Base-by-base conservation (phyloP, 2,888 invertebrate genomes). In the Polydrusus pterygomalis region DNA sequence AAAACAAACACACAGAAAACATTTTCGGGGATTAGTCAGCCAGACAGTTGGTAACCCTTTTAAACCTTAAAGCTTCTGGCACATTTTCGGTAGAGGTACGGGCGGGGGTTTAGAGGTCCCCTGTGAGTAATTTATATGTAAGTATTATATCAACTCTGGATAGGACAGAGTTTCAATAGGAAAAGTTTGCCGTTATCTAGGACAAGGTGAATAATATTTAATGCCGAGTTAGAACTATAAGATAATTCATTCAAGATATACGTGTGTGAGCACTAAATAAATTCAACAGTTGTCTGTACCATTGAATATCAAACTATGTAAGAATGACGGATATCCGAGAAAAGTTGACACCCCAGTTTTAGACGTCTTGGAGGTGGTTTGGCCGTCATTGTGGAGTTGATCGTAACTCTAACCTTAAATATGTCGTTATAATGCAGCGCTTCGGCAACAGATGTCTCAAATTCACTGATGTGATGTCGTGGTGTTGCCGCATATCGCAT, bases 11-110 rank as follows among this genome's bases (percentile, higher is more conserved):
- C 58, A 60, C 38, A 60, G 58, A 60, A 60, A 60, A 60, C 58
- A 60, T 60, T 60, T 60, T 60, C 38, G 58, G 58, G 58, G 58
- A 60, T 60, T 60, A 60, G 58, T 60, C 58, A 60, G 58, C 38
- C 58, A 60, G 58, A 60, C 58, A 60, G 58, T 60, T 60, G 38
- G 58, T 60, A 38, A 60, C 58, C 58, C 58, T 60, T 38, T 60
- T 38, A 60, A 56, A 56, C 34, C 34, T 56, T 56, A 56, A 38
- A 38, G 58, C 58, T 38, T 17, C 38, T 60, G 58, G 58, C 58
- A 60, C 58, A 60, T 60, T 60, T 60, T 60, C 58, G 58, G 58
- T 17, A 10, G 9, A 60, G 58, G 58, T 60, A 13, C 38, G 58
- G 38, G 58, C 11, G 17, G 54, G 18, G 11, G n/a, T 60, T 38